A percentile compares a stretch with the other conserved stretches of the same genome.
phyloP scores from a whole-genome alignment of 2,888 invertebrate species.

The Dryobota labecula region DNA sequence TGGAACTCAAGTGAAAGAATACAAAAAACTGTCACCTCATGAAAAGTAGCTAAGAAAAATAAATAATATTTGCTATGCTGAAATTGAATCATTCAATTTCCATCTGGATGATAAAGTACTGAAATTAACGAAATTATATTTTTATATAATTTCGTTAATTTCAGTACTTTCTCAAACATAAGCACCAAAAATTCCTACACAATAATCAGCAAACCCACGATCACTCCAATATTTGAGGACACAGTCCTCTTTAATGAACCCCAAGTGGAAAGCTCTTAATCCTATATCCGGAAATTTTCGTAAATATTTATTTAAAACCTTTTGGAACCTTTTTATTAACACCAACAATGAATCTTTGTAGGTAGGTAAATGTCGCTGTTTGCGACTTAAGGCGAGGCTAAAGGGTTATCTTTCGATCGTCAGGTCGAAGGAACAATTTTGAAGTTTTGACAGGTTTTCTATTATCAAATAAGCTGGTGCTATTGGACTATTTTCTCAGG shows the following conservation, averaged over 20 bases:
- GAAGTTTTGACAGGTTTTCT: conserved; percentile 7
- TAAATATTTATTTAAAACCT: conserved; percentile 47
- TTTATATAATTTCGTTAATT: background rate
- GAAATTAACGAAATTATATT: too few species aligned
- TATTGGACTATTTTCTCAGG: too few species aligned
- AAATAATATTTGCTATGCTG: background rate
- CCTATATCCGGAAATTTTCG: conserved; percentile 29
- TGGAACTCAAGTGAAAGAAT: background rate
- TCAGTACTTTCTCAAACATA: conserved; percentile 7
- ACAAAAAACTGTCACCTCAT: background rate
- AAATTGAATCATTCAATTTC: too few species aligned
- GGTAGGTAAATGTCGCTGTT: background rate
- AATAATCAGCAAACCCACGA: conserved; percentile 37
- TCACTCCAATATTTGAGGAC: conserved; percentile 50
- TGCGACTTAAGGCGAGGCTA: background rate
- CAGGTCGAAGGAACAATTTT: background rate
- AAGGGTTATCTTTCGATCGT: background rate
- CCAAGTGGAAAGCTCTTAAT: conserved; percentile 53
- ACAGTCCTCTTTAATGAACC: conserved; percentile 51
- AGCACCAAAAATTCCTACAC: conserved; percentile 7
- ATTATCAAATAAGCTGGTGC: too few species aligned
- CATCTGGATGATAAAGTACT: too few species aligned
- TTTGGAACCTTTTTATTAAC: conserved; percentile 11
- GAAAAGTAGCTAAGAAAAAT: background rate
- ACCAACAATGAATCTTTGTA: conserved; percentile 22